These are phyloP conservation scores for Acrocephalus arundinaceus DNA, from an alignment of 2,113 vertebrate species.

Conservation along the genomic window DNA sequence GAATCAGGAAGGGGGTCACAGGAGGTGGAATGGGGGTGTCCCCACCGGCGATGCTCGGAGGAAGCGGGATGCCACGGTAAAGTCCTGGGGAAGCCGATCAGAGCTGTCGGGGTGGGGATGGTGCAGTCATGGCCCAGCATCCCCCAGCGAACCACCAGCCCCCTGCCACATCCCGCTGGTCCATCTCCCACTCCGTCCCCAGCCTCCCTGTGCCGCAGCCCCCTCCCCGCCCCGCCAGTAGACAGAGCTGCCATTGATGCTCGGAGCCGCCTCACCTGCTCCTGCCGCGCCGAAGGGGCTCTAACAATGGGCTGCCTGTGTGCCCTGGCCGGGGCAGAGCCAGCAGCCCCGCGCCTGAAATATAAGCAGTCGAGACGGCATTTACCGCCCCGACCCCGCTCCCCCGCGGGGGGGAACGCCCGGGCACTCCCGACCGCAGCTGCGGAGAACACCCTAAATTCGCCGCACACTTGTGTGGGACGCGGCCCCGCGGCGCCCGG, in stretches of 20 bases:
- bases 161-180: background rate
- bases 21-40: background rate
- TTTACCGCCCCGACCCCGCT: background rate
- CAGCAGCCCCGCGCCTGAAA: constrained; percentile 42
- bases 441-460: background rate
- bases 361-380: constrained; percentile 42
- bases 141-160: background rate
- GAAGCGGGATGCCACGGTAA: fast-evolving
- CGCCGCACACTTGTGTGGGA: background rate
- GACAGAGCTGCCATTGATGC: constrained; percentile 56
- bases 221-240: background rate
- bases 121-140: fast-evolving
- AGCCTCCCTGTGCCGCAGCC: background rate
- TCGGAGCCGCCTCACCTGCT: constrained; percentile 40
- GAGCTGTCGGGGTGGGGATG: background rate
- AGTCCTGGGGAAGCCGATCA: fast-evolving
- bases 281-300: background rate
- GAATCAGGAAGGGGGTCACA: background rate
- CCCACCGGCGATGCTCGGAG: fast-evolving
- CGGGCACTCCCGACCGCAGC: constrained; percentile 14
- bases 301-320: constrained; percentile 48
- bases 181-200: background rate
- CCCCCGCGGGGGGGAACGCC: background rate
- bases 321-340: constrained; percentile 51
- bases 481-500: background rate